A percentile compares a stretch with the other conserved stretches of the same genome.
These are phyloP conservation scores for Tupaia tana DNA, from an alignment of 2,113 vertebrate species.

Conservation along the genomic window DNA sequence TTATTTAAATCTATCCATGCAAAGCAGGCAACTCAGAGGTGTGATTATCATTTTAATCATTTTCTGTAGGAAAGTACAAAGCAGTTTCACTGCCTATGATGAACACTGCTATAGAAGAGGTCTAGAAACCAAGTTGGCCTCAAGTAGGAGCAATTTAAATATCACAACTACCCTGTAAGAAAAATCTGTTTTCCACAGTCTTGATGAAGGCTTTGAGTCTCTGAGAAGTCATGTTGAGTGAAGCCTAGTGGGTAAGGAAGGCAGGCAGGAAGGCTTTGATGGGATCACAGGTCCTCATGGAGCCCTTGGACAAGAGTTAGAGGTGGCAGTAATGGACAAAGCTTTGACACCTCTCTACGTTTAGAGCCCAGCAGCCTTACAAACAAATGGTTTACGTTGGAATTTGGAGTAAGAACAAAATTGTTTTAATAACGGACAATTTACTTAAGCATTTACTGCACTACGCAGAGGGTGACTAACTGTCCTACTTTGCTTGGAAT, in stretches of 20 bases:
- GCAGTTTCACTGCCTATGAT: not conserved
- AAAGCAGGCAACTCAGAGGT: not conserved
- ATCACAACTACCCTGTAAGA: not conserved
- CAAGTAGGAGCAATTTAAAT: slow-evolving; percentile 25
- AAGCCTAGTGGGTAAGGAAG: not conserved
- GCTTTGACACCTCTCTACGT: not conserved
- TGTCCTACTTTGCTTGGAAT: not conserved
- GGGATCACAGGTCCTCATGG: not conserved
- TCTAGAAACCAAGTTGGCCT: not conserved
- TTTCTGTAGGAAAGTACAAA: not conserved
- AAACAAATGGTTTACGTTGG: not conserved
- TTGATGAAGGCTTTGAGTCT: not conserved
- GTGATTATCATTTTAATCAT: not conserved
- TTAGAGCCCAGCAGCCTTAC: not conserved
- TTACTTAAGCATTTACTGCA: not conserved
- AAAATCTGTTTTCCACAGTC: not conserved
- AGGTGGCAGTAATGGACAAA: not conserved
- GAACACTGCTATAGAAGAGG: not conserved
- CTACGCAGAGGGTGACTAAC: not conserved
- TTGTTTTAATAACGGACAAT: not conserved
- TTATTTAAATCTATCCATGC: not conserved
- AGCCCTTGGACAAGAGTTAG: not conserved
- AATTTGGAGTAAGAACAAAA: not conserved
- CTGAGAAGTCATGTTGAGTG: not conserved
- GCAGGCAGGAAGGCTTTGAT: not conserved